Percentiles rank a stretch among this genome's conserved stretches.
Conservation (phyloP, 2,888 invertebrate species). For the Prosopocoilus inquinatus region DNA sequence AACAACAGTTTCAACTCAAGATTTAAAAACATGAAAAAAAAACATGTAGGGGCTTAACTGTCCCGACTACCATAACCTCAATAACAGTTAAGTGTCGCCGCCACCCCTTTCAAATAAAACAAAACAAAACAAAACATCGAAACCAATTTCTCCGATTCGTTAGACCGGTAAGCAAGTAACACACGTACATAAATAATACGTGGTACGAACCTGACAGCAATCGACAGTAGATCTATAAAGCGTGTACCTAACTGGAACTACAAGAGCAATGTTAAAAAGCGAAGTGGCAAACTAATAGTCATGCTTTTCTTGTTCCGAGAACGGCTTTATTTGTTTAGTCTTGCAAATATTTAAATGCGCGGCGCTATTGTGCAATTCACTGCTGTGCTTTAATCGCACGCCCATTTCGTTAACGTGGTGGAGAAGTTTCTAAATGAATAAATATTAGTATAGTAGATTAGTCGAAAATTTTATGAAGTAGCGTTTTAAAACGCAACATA, state of each 20-base stretch:
- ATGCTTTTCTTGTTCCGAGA: conserved; percentile 8
- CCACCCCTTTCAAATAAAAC: not conserved
- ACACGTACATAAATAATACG: conserved; percentile 6
- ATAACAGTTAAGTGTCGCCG: too few relatives aligned
- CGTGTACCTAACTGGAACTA: conserved; percentile 5
- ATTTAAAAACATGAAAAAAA: too few relatives aligned
- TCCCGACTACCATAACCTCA: too few relatives aligned
- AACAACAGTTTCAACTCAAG: too few relatives aligned
- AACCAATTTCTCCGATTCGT: conserved; percentile 5
- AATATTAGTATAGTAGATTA: not conserved
- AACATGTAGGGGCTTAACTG: too few relatives aligned
- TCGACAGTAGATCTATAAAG: conserved; percentile 10
- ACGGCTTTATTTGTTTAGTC: conserved; percentile 8
- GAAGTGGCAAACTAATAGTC: conserved; percentile 4
- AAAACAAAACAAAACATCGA: not conserved
- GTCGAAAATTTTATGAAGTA: too few relatives aligned
- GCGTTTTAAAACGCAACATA: too few relatives aligned
- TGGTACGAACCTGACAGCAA: conserved; percentile 4
- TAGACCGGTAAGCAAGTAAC: conserved; percentile 6
- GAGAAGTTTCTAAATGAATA: not conserved
- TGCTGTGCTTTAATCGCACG: conserved; percentile 5
- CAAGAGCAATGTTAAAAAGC: conserved; percentile 8
- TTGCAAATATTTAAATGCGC: conserved; percentile 6
- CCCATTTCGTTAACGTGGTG: not conserved
- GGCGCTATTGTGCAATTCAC: conserved; percentile 7